Percentiles rank a stretch among this genome's conserved stretches.
Conservation (phyloP, 92 coral and sea anemone species). For the Parazoanthus atlanticus region DNA sequence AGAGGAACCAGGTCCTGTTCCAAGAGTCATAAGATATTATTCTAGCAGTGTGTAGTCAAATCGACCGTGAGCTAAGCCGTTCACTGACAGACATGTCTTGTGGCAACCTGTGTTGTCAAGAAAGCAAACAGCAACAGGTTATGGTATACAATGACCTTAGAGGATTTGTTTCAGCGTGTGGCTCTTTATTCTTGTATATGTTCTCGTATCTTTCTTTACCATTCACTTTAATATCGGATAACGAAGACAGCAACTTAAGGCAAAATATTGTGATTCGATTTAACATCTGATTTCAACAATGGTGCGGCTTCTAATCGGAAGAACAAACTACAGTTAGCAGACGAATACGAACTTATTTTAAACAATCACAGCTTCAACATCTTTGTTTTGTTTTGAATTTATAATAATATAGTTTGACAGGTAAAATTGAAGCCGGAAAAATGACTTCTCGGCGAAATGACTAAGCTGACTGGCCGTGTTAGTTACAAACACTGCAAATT, state of each 20-base stretch:
- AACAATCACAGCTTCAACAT: not conserved
- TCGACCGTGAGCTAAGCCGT: not conserved
- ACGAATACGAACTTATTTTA: not conserved
- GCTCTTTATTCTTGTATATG: not conserved
- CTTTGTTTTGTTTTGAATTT: no score
- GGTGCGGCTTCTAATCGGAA: not conserved
- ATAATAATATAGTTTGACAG: no score
- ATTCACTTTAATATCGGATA: not conserved
- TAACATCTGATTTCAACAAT: not conserved
- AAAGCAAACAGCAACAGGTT: not conserved
- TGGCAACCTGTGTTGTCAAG: not conserved
- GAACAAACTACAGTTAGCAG: not conserved
- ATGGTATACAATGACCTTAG: not conserved
- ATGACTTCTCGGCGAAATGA: no score
- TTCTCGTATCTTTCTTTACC: not conserved
- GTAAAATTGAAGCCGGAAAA: no score
- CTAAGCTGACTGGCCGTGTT: no score
- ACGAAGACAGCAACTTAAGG: not conserved
- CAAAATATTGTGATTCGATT: not conserved
- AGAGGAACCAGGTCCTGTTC: not conserved
- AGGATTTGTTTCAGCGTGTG: not conserved
- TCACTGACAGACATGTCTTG: not conserved
- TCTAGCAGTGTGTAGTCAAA: not conserved
- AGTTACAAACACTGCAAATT: no score
- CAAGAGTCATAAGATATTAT: not conserved